Evolutionary conservation across 2,888 invertebrate genomes (phyloP).

Genomic region (Anthophora plumipes): DNA sequence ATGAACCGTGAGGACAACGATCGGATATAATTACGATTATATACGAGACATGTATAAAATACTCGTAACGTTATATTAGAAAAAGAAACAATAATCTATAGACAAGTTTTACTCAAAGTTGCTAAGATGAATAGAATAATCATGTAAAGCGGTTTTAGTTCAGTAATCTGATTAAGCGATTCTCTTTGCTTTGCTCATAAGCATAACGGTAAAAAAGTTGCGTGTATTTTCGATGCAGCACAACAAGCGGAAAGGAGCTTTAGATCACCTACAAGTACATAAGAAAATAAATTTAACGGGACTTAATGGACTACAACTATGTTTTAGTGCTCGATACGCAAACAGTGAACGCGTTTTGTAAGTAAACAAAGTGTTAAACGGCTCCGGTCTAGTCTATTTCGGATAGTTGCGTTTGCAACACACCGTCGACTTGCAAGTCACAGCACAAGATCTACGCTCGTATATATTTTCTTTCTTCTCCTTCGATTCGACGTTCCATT

Average conservation of each 20-base stretch:
- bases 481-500: neutral
- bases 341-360: constrained; percentile 13
- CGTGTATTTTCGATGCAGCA: neutral
- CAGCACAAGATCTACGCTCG: neutral
- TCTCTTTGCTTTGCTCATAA: neutral
- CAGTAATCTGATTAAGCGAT: constrained; percentile 11
- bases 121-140: neutral
- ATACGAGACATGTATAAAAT: neutral
- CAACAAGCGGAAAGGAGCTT: neutral
- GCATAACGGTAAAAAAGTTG: neutral
- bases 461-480: neutral
- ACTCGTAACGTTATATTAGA: neutral
- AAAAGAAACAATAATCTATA: neutral
- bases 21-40: neutral
- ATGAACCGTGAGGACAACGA: neutral
- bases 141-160: neutral
- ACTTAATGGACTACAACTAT: constrained; percentile 20
- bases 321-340: neutral
- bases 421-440: neutral
- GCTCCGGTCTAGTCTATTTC: neutral
- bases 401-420: too few relatives aligned
- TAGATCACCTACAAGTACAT: constrained; percentile 1
- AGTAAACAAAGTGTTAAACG: constrained; percentile 16
- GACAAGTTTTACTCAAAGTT: neutral
- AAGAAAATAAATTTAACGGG: constrained; percentile 27